Conservation (phyloP, 2,113 vertebrate genomes). For the Meleagris gallopavo region DNA sequence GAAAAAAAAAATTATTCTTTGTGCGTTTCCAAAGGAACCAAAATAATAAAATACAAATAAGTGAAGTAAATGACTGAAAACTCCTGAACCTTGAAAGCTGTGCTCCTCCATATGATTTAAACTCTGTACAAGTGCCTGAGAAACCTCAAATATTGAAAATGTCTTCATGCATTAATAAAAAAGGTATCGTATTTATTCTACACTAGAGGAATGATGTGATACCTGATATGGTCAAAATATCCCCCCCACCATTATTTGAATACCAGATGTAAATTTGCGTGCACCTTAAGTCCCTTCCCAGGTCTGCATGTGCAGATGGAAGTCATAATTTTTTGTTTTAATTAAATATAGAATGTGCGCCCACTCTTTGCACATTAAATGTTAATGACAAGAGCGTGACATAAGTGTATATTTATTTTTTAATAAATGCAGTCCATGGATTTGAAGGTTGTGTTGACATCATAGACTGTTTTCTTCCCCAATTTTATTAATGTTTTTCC, state of each 20-base stretch:
- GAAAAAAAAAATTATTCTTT: background rate
- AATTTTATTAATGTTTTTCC: conserved; percentile 77
- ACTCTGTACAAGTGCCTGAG: background rate
- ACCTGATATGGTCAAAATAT: background rate
- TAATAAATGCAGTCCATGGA: conserved; percentile 64
- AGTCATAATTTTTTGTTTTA: conserved; percentile 72
- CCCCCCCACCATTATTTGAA: conserved; percentile 32
- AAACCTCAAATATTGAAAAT: conserved; percentile 41
- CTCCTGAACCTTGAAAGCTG: background rate
- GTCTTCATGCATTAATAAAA: conserved; percentile 58
- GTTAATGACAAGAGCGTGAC: conserved; percentile 69
- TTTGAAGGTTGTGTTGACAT: conserved; percentile 68
- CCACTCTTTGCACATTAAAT: conserved; percentile 59
- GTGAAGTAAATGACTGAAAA: background rate
- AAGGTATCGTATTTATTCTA: background rate
- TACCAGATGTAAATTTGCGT: conserved; percentile 64
- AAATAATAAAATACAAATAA: conserved; percentile 8
- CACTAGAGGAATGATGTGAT: conserved; percentile 29
- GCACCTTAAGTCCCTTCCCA: conserved; percentile 40
- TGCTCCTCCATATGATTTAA: background rate
- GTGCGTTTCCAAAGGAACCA: background rate
- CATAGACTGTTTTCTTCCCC: conserved; percentile 58
- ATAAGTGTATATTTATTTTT: conserved; percentile 74
- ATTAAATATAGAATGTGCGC: conserved; percentile 72
- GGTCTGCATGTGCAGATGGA: conserved; percentile 61